Percentiles rank a stretch among this genome's conserved stretches.
Conservation (phyloP, 2,797 vertebrate species). For the Centroberyx gerrardi region DNA sequence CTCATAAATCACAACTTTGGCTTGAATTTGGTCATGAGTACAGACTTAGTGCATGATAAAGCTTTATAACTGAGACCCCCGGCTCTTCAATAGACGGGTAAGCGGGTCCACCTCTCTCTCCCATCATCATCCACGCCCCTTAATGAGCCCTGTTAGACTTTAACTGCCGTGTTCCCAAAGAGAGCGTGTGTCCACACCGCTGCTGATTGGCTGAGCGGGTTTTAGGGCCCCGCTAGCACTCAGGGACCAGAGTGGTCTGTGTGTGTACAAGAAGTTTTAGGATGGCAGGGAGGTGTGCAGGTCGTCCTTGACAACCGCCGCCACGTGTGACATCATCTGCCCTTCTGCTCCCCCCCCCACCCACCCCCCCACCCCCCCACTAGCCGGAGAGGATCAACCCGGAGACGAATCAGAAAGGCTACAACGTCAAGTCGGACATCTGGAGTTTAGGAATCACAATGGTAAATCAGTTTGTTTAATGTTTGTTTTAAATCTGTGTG, state of each 20-base stretch:
- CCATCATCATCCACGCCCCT: conserved; percentile 3
- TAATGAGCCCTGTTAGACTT: conserved; percentile 22
- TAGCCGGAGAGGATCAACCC: conserved; percentile 99
- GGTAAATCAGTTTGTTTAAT: conserved; percentile 77
- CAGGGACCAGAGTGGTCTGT: neutral
- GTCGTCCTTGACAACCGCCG: conserved; percentile 22
- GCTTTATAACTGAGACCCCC: too few species aligned
- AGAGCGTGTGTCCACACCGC: neutral
- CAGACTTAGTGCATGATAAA: too few species aligned
- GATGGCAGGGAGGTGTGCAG: neutral
- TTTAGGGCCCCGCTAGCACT: conserved; percentile 6
- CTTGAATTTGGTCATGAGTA: too few species aligned
- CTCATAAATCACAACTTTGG: too few species aligned
- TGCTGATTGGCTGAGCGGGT: neutral
- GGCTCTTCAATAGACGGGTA: neutral
- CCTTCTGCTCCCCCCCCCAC: conserved; percentile 32
- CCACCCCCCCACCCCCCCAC: conserved; percentile 52
- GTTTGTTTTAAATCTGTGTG: neutral
- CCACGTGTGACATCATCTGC: conserved; percentile 33
- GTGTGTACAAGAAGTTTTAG: neutral
- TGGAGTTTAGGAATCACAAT: conserved; percentile 99
- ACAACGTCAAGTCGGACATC: conserved; percentile 98
- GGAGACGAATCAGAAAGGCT: conserved; percentile 97
- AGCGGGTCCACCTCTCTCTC: neutral
- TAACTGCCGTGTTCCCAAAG: conserved; percentile 13